Percentiles rank a stretch among this genome's conserved stretches.
Evolutionary conservation across 2,888 invertebrate species (phyloP).

Genomic region (Leptothorax acervorum): DNA sequence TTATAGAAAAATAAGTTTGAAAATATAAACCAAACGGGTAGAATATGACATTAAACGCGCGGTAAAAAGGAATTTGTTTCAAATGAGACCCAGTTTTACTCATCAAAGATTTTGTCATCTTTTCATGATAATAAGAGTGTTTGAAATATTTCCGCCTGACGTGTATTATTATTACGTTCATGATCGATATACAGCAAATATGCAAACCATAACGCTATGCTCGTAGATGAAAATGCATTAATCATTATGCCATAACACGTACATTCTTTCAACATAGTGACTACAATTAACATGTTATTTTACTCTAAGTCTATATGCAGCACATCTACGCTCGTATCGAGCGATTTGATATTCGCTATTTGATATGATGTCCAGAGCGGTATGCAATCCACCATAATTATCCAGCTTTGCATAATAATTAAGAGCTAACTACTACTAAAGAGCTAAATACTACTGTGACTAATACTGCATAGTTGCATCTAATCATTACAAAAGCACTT

Average conservation of each 20-base stretch:
- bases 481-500: conserved; percentile 44
- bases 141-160: neutral
- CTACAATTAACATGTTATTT: conserved; percentile 46
- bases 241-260: conserved; percentile 28
- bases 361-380: conserved; percentile 15
- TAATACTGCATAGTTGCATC: conserved; percentile 14
- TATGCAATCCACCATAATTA: conserved; percentile 29
- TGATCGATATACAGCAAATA: conserved; percentile 1
- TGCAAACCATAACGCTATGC: neutral
- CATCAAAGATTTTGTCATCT: neutral
- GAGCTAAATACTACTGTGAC: neutral
- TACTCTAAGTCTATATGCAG: neutral
- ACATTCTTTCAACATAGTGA: conserved; percentile 13
- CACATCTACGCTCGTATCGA: neutral
- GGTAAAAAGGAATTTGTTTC: neutral
- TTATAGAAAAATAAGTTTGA: neutral
- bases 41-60: neutral
- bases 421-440: conserved; percentile 19
- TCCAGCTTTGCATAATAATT: conserved; percentile 41
- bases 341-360: conserved; percentile 27
- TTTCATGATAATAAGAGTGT: neutral
- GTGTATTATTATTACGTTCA: neutral
- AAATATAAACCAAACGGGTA: neutral
- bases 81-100: neutral
- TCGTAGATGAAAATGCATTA: conserved; percentile 24